Evolutionary conservation across 2,797 vertebrate genomes (phyloP).

Genomic region (Enteromius mattozi): DNA sequence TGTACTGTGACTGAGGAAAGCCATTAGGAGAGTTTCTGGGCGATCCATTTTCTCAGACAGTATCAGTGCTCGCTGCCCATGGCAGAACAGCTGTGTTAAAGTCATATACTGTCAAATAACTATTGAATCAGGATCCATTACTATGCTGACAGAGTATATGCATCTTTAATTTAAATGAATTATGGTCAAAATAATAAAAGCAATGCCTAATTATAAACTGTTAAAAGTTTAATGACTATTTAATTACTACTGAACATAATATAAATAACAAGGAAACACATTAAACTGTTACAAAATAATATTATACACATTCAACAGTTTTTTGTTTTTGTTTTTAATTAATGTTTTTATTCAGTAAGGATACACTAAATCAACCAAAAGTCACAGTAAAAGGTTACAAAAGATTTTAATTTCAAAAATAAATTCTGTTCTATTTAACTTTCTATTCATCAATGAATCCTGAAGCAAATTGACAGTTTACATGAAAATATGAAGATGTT

Average conservation of each 20-base stretch:
- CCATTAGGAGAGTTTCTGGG: conserved; percentile 5
- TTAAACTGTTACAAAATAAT: not conserved
- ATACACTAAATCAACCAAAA: not conserved
- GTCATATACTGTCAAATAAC: not conserved
- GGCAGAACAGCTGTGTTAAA: not conserved
- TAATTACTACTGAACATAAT: not conserved
- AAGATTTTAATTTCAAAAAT: not conserved
- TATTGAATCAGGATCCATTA: not conserved
- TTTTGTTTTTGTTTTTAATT: not conserved
- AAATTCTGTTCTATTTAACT: not conserved
- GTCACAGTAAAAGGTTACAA: not conserved
- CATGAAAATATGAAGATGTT: not conserved
- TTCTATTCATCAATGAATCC: not conserved
- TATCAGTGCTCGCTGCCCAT: not conserved
- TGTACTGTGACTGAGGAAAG: not conserved
- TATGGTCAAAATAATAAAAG: not conserved
- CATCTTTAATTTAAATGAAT: not conserved
- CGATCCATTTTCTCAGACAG: conserved; percentile 4
- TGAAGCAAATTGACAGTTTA: not conserved
- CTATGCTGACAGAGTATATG: not conserved
- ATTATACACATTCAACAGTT: not conserved
- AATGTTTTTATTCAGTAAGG: not conserved
- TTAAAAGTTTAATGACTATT: not conserved
- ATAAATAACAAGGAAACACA: not conserved
- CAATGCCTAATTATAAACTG: not conserved